These are phyloP conservation scores for Lamprologus callipterus DNA, from an alignment of 2,113 vertebrate species.

Conservation along the genomic window DNA sequence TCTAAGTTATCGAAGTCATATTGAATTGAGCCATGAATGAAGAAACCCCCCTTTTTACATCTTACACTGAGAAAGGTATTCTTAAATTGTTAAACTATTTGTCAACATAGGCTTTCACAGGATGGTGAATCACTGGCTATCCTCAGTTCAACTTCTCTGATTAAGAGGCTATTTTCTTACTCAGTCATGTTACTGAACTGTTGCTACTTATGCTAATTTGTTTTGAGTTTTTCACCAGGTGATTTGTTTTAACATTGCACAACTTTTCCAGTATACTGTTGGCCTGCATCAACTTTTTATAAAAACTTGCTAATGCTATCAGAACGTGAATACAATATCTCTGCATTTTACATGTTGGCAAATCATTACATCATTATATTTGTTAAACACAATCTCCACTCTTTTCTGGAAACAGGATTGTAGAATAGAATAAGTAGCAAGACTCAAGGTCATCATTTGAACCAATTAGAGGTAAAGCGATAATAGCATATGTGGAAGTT, in stretches of 20 bases:
- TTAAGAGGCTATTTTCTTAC: not conserved
- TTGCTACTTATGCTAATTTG: not conserved
- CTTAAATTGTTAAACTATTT: not conserved
- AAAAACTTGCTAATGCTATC: not conserved
- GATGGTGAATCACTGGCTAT: not conserved
- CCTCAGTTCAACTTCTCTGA: not conserved
- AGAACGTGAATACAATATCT: not conserved
- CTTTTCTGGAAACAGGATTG: not conserved
- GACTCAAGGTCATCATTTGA: slow-evolving; percentile 1
- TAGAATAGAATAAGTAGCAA: not conserved
- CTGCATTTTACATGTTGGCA: not conserved
- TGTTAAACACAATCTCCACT: not conserved
- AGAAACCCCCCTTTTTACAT: not conserved
- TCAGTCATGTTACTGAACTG: not conserved
- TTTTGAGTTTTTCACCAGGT: not conserved
- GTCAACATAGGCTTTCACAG: not conserved
- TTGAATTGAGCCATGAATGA: not conserved
- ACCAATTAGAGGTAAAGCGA: not conserved
- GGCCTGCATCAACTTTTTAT: not conserved
- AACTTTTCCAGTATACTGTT: not conserved
- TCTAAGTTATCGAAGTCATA: not conserved
- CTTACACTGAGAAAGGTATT: not conserved
- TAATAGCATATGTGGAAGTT: slow-evolving; percentile 11
- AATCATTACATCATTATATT: not conserved
- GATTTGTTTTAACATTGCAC: not conserved